A percentile compares a stretch with the other conserved stretches of the same genome.
Conservation (phyloP, 1,140 invertebrate species). For the Drosophila tropicalis region DNA sequence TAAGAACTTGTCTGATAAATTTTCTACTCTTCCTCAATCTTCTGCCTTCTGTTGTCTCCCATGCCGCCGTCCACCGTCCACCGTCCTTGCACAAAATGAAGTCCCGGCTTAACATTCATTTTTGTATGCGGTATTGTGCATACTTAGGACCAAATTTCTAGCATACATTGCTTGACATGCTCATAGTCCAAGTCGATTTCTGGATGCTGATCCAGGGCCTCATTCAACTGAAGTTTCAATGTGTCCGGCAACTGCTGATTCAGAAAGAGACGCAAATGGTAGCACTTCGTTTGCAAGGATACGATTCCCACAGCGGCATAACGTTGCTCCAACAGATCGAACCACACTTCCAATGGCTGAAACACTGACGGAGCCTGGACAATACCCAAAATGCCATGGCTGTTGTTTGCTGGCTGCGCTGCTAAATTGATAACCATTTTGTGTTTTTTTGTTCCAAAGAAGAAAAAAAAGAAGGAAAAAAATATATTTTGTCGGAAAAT, state of each 20-base stretch:
- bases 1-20: too few species aligned
- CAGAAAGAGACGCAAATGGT: neutral
- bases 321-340: neutral
- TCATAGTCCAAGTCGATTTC: conserved; percentile 2
- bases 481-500: too few species aligned
- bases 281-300: neutral
- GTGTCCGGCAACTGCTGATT: neutral
- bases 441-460: neutral
- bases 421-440: conserved; percentile 6
- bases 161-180: conserved; percentile 7
- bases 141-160: conserved; percentile 2
- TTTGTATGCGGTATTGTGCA: too few species aligned
- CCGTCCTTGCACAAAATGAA: too few species aligned
- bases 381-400: neutral
- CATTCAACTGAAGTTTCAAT: neutral
- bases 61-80: too few species aligned
- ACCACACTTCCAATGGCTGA: neutral
- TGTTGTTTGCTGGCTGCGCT: neutral
- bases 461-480: neutral
- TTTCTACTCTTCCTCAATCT: too few species aligned
- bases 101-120: too few species aligned
- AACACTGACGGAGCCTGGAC: conserved; percentile 1
- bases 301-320: neutral
- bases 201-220: neutral
- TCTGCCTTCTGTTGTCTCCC: too few species aligned